phyloP scores from a whole-genome alignment of 2,797 vertebrate genomes.

The Naso thynnoides region DNA sequence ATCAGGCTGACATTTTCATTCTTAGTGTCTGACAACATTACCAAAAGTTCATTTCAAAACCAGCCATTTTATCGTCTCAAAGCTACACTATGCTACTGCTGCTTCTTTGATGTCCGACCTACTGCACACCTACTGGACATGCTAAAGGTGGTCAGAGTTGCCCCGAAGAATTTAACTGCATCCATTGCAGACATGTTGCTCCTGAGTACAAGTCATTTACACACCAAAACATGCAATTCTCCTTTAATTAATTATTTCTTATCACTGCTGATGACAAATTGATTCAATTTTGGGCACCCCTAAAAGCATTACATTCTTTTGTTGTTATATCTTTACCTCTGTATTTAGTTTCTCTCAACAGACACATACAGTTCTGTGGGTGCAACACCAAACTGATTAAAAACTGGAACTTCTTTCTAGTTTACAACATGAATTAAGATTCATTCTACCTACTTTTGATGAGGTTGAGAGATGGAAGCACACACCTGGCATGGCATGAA shows the following conservation, averaged over 20 bases:
- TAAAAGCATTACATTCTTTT: slow-evolving; percentile 1
- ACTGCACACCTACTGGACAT: no score
- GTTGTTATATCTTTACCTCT: background rate
- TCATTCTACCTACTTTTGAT: background rate
- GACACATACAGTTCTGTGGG: background rate
- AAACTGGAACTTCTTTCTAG: slow-evolving; percentile 11
- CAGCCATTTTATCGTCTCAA: no score
- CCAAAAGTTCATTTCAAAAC: no score
- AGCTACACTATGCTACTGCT: no score
- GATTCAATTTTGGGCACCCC: background rate
- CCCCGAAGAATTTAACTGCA: no score
- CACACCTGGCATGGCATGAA: background rate
- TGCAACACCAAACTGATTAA: background rate
- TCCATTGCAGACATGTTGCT: no score
- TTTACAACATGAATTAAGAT: slow-evolving; percentile 5
- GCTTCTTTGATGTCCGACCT: no score
- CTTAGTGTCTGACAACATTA: no score
- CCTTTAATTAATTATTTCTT: background rate
- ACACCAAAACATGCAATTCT: no score
- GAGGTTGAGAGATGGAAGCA: background rate
- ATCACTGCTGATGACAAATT: background rate
- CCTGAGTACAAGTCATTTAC: no score
- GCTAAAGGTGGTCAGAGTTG: no score
- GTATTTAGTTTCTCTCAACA: background rate
- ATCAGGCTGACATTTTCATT: no score